Conservation (phyloP, 2,113 vertebrate species). For the Scortum barcoo region DNA sequence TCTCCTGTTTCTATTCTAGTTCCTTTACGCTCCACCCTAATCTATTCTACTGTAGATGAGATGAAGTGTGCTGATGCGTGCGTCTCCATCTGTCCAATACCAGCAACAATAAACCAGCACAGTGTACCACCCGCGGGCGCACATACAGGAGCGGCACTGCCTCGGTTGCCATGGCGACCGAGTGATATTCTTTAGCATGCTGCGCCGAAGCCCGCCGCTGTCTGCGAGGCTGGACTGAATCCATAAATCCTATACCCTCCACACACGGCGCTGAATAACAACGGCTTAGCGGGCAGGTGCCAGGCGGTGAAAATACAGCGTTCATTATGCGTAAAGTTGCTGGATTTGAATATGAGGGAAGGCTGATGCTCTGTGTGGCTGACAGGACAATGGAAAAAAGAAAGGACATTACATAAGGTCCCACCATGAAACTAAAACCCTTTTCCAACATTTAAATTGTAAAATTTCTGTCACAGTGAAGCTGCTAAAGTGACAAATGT, state of each 20-base stretch:
- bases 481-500: neutral
- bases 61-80: constrained; percentile 25
- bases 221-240: constrained; percentile 20
- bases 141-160: neutral
- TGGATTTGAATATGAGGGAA: no score
- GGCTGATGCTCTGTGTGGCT: neutral
- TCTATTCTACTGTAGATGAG: neutral
- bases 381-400: neutral
- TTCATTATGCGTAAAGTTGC: neutral
- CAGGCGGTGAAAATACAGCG: neutral
- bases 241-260: constrained; percentile 7
- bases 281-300: neutral
- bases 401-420: neutral
- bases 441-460: neutral
- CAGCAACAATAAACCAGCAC: constrained; percentile 35
- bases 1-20: neutral
- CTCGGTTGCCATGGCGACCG: constrained; percentile 65
- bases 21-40: neutral
- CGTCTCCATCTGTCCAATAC: constrained; percentile 40
- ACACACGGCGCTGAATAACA: neutral
- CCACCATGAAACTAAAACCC: neutral
- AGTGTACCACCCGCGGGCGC: constrained; percentile 25
- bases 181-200: constrained; percentile 20
- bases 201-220: neutral
- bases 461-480: neutral